Percentiles rank a stretch among this genome's conserved stretches.
These are phyloP conservation scores for Synanthedon myopaeformis DNA, from an alignment of 2,888 invertebrate genomes.

Conservation along the genomic window DNA sequence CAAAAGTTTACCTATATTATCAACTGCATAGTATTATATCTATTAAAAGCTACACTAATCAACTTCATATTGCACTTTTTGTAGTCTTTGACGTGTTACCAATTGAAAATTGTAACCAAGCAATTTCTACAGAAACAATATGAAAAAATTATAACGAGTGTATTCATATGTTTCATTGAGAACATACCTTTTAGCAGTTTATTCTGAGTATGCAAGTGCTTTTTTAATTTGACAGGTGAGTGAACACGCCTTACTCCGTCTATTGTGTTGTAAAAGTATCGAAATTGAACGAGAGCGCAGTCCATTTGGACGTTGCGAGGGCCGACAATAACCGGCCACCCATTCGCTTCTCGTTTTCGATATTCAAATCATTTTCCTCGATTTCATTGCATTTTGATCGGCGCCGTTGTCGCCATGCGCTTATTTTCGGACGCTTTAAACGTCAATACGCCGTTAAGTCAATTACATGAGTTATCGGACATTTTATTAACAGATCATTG, in stretches of 20 bases:
- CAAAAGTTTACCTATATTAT: too few species aligned
- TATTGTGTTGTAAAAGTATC: slow-evolving; percentile 67
- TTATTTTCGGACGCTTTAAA: slow-evolving; percentile 23
- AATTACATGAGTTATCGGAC: slow-evolving; percentile 31
- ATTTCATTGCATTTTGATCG: slow-evolving; percentile 43
- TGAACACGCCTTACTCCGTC: slow-evolving; percentile 62
- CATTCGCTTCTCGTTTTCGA: slow-evolving; percentile 51
- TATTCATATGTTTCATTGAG: slow-evolving; percentile 7
- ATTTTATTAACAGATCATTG: background rate
- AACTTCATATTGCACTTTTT: too few species aligned
- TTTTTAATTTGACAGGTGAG: slow-evolving; percentile 68
- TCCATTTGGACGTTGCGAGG: slow-evolving; percentile 53
- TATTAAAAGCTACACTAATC: too few species aligned
- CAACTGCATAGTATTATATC: too few species aligned
- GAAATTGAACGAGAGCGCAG: slow-evolving; percentile 63
- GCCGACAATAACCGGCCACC: slow-evolving; percentile 49
- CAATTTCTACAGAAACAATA: slow-evolving; percentile 9
- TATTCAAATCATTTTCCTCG: slow-evolving; percentile 52
- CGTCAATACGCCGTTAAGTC: slow-evolving; percentile 29
- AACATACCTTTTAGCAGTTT: slow-evolving; percentile 23
- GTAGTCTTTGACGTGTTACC: too few species aligned
- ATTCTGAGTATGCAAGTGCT: slow-evolving; percentile 60
- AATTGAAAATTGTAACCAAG: background rate
- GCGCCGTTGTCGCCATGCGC: slow-evolving; percentile 25
- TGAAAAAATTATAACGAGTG: slow-evolving; percentile 8